Conservation (phyloP, 2,113 vertebrate species). For the Coregonus clupeaformis region DNA sequence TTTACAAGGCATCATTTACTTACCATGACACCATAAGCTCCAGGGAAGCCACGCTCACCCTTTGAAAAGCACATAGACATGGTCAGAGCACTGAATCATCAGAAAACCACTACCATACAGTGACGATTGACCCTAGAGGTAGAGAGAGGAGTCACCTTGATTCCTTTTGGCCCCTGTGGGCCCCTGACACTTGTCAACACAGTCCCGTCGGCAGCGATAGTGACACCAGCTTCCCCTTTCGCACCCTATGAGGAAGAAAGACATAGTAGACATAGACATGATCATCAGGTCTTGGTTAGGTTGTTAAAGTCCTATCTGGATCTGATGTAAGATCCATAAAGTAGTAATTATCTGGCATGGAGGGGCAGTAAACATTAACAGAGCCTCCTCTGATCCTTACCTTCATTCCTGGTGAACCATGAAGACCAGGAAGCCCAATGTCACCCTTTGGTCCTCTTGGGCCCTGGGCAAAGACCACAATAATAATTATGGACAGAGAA, state of each 20-base stretch:
- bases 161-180: conserved; percentile 79
- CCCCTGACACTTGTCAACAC: conserved; percentile 70
- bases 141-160: conserved; percentile 51
- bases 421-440: conserved; percentile 73
- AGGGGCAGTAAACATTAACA: not conserved
- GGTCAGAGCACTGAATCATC: not conserved
- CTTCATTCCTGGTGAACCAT: conserved; percentile 75
- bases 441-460: conserved; percentile 88
- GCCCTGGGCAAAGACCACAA: conserved; percentile 69
- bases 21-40: conserved; percentile 78
- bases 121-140: not conserved
- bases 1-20: conserved; percentile 17
- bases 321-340: too few species aligned
- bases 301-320: too few species aligned
- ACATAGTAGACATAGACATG: conserved; percentile 3
- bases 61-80: conserved; percentile 47
- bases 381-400: conserved; percentile 47
- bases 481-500: too few species aligned
- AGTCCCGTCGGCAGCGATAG: conserved; percentile 80
- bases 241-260: conserved; percentile 77
- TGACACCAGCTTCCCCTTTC: conserved; percentile 87
- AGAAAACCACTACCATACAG: not conserved
- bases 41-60: conserved; percentile 81
- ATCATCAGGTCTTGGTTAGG: not conserved
- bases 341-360: too few species aligned